Evolutionary conservation across 1,140 invertebrate species (phyloP), one percentile per base, ranked within the genome.

Genomic region (Zelostemma sp.): DNA sequence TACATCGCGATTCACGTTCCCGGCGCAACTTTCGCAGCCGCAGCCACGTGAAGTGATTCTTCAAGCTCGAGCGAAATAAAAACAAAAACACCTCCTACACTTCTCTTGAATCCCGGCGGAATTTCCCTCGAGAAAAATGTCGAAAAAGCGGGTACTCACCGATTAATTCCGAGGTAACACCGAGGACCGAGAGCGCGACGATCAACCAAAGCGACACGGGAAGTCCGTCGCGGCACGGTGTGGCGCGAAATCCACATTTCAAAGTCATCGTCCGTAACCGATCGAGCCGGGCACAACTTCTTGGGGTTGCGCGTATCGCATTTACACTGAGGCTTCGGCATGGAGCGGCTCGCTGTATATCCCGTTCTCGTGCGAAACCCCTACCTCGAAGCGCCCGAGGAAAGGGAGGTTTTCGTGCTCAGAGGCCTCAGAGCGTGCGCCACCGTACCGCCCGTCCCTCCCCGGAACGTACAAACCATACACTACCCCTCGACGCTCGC

Each of bases 231-330:
- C 67, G 60, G 54, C 65, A 74, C 68, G 74, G 59, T 5, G 50
- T 53, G 21, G 47, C 64, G 68, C 63, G 70, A 40, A 70, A 56
- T 41, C 40, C 45, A 57, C 62, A 59, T 38, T 61, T 70, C 21
- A 18, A 28, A 55, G 55, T 35, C 61, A 73, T 73, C 59, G 62
- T 55, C 43, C 57, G 62, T 58, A 28, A 47, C 5, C 28, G 28
- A 31, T 8, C 49, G 54, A 49, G 45, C 28, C 57, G 47, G 38
- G 31, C 58, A 19, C 68, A 58, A 62, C 62, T 64, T 46, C 43
- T 63, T 65, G 73, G 59, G 56, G 74, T 74, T 65, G 72, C 83
- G 84, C 80, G 77, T 80, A 81, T 78, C 82, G 83, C 83, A 79
- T 80, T 63, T 68, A 76, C 77, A 85, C 83, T 85, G 80, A 80